Base-by-base conservation (phyloP, 2,797 vertebrate genomes). In the Sebastes paucispinis region DNA sequence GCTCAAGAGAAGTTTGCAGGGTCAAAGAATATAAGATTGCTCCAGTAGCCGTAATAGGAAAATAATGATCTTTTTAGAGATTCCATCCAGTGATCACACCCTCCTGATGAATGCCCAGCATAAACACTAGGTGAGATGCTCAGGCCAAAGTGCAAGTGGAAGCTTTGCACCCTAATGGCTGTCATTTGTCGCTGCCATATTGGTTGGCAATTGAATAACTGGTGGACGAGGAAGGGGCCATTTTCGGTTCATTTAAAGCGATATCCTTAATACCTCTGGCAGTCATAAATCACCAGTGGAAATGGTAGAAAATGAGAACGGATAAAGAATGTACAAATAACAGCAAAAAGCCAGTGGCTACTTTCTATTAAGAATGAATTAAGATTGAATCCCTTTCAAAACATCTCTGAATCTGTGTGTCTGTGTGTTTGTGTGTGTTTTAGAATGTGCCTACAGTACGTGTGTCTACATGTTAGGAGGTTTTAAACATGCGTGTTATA, bases 171-270 rank as follows among this genome's bases (percentile, higher is more conserved):
- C 64, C 58, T 94, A 94, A 95, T 93, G 83, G 91, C 79, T 47
- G 64, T 92, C 91, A 92, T 95, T 94, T 94, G 90, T 94, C 91
- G 80, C 83, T 92, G 94, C 90, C 94, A 93, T 82, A 88, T 93
- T 93, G 90, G 92, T 76, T 82, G 86, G 85, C 75, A 72, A 88
- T 86, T 90, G 89, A 90, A 93, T 84, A 88, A 87, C 75, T 94
- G 63, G 68, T n/a, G 12, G 80, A 77, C 75, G 81, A 88, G 80
- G 32, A 85, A 85, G 50, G 50, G 66, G 79, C 80, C 75, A 75
- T 83, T 87, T 86, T 80, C 72, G 67, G 78, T 79, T 75, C 76
- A 79, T 89, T 93, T 88, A 83, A 88, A 81, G 69, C 16, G 3
- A 83, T 71, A 74, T 86, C 72, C 32, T 80, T 83, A 58, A 77